A percentile compares a stretch with the other conserved stretches of the same genome.
phyloP scores from a whole-genome alignment of 2,888 invertebrate genomes.

The Tipula confusa region DNA sequence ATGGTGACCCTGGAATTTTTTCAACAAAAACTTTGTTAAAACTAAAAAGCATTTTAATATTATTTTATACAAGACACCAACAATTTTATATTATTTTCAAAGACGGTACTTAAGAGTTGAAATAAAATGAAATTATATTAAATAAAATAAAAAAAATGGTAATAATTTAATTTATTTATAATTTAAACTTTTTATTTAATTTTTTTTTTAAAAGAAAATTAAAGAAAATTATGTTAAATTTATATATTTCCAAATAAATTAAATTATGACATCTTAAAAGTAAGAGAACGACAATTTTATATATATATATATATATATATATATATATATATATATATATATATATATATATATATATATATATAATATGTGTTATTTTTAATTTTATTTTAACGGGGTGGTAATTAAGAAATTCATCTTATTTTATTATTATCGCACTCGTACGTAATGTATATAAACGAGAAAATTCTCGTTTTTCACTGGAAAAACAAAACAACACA shows the following conservation, averaged over 20 bases:
- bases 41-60: too few species aligned
- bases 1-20: too few species aligned
- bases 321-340: too few species aligned
- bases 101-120: neutral
- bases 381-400: neutral
- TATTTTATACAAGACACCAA: too few species aligned
- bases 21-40: too few species aligned
- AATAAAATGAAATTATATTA: neutral
- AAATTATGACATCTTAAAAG: neutral
- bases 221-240: neutral
- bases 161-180: neutral
- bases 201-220: neutral
- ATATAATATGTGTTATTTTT: too few species aligned
- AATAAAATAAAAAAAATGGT: neutral
- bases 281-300: neutral
- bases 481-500: too few species aligned
- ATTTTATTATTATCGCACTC: neutral
- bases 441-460: neutral
- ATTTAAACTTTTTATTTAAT: too few species aligned
- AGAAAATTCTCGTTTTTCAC: neutral
- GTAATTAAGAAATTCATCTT: neutral
- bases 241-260: neutral
- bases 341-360: too few species aligned
- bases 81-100: too few species aligned
- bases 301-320: neutral